Evolutionary conservation across 2,888 invertebrate genomes (phyloP).

Genomic region (Meghimatium bilineatum): DNA sequence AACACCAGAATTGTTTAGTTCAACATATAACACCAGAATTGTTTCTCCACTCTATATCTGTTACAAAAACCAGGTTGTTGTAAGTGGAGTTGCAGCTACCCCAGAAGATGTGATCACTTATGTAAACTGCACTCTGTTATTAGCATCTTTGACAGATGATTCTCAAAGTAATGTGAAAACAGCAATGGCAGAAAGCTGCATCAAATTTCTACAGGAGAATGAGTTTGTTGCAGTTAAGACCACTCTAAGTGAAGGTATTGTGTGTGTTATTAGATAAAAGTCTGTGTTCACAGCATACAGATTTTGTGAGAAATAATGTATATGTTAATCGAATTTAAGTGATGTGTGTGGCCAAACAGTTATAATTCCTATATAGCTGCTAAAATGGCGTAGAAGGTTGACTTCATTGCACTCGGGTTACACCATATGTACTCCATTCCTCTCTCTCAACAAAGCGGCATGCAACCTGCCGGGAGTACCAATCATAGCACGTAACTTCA

Average conservation of each 20-base stretch:
- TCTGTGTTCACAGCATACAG: background rate
- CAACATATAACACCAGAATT: too few relatives aligned
- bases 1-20: too few relatives aligned
- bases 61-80: conserved; percentile 82
- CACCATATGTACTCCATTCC: too few relatives aligned
- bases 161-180: conserved; percentile 63
- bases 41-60: conserved; percentile 1
- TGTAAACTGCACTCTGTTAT: conserved; percentile 87
- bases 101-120: conserved; percentile 86
- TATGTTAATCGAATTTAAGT: too few relatives aligned
- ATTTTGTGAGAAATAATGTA: background rate
- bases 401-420: too few relatives aligned
- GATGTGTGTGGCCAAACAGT: too few relatives aligned
- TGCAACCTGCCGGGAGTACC: too few relatives aligned
- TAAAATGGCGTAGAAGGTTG: too few relatives aligned
- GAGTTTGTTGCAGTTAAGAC: conserved; percentile 84
- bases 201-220: conserved; percentile 86
- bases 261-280: background rate
- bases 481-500: too few relatives aligned
- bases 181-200: conserved; percentile 77
- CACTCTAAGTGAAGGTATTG: conserved; percentile 43
- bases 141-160: conserved; percentile 74
- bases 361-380: too few relatives aligned
- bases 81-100: conserved; percentile 88
- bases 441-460: too few relatives aligned